A percentile compares a stretch with the other conserved stretches of the same genome.
These are phyloP conservation scores for Bubalus kerabau DNA, from an alignment of 2,113 vertebrate species.

Conservation along the genomic window DNA sequence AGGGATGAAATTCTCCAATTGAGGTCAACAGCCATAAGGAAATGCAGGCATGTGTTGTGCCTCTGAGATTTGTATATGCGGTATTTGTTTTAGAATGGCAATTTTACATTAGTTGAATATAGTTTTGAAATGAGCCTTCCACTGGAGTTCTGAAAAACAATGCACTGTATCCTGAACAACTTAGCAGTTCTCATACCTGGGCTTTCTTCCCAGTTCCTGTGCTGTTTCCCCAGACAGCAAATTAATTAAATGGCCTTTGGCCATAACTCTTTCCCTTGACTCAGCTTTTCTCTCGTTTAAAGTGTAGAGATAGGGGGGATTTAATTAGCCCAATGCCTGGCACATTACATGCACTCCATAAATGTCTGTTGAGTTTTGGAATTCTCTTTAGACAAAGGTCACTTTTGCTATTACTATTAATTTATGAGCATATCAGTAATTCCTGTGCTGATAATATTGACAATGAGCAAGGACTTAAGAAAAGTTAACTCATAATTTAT, in stretches of 20 bases:
- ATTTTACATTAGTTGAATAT: background rate
- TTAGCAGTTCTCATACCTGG: constrained; percentile 45
- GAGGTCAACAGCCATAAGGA: background rate
- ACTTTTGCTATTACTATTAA: constrained; percentile 32
- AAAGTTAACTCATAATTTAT: background rate
- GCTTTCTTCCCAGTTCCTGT: constrained; percentile 62
- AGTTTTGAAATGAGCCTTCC: background rate
- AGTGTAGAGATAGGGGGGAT: background rate
- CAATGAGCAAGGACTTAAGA: constrained; percentile 57
- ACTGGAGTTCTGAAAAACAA: background rate
- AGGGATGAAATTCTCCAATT: background rate
- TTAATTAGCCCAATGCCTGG: constrained; percentile 48
- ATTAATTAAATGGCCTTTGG: constrained; percentile 70
- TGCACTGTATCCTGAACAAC: constrained; percentile 12
- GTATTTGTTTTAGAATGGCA: background rate
- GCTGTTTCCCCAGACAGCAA: constrained; percentile 58
- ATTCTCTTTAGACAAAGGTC: constrained; percentile 42
- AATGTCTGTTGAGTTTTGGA: constrained; percentile 28
- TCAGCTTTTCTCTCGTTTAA: constrained; percentile 56
- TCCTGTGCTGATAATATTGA: constrained; percentile 75
- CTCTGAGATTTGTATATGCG: background rate
- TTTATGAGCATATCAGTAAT: constrained; percentile 25
- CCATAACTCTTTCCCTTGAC: constrained; percentile 48
- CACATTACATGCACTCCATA: background rate
- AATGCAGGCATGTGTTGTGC: background rate